Evolutionary conservation across 1,140 invertebrate species (phyloP), one percentile per base, ranked within the genome.

Genomic region (Drosophila auraria): DNA sequence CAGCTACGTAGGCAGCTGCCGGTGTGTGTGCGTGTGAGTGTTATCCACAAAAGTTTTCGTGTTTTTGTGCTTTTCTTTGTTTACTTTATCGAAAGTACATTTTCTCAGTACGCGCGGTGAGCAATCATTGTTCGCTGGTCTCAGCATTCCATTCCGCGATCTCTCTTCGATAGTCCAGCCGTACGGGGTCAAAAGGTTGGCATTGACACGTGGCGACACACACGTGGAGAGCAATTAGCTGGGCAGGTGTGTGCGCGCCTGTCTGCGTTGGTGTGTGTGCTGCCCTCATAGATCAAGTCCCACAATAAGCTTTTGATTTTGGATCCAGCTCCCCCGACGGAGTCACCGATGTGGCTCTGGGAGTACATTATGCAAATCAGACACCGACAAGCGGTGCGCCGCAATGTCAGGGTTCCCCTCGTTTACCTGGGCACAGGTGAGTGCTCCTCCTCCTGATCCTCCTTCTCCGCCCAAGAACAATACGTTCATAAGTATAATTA

Each of bases 321-420:
- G 23, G 36, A 45, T 33, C 23, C 47, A 72, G 50, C 53, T 53
- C 53, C 25, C 70, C 11, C 38, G 15, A 61, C 20, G 61, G 82
- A 79, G 53, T 64, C 58, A 47, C 74, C 57, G 53, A 90, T 90
- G 86, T 90, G 86, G 86, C 76, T 90, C 76, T 90, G 86, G 82
- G 86, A 90, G 59, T 90, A 80, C 68, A 90, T 90, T 86, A 86
- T 90, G 87, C 51, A 53, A 71, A 82, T 90, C 51, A 86, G 69
- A 80, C 79, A 78, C 14, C 82, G 87, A 3, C 86, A 80, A 23
- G 62, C 53, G 15, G 69, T 33, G 25, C 71, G 82, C 36, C 75
- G 69, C 25, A 90, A 90, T 51, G 86, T 90, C 64, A 62, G 86
- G 57, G 79, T 90, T 63, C 86, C 86, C 23, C 15, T 90, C 25